These are phyloP conservation scores for Centrocercus urophasianus DNA, from an alignment of 2,113 vertebrate species.

Conservation along the genomic window DNA sequence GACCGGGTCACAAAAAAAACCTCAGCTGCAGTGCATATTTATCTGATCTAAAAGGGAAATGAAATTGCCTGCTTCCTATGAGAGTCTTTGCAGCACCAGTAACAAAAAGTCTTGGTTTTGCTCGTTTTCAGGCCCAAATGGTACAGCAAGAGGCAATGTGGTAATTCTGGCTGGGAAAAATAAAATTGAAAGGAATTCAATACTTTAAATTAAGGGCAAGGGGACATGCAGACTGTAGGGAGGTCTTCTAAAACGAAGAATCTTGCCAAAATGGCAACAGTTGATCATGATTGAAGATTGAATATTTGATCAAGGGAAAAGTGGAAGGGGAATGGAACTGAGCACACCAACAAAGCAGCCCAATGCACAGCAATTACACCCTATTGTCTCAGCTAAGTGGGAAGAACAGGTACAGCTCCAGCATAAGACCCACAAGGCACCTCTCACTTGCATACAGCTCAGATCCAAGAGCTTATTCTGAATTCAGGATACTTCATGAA, in stretches of 20 bases:
- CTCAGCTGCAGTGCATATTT: fast-evolving
- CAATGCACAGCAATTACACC: neutral
- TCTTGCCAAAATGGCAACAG: neutral
- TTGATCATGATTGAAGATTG: neutral
- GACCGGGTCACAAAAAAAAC: neutral
- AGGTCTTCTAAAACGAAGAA: neutral
- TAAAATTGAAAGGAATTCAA: neutral
- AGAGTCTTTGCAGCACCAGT: fast-evolving
- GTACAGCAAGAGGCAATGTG: neutral
- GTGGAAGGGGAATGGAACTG: neutral
- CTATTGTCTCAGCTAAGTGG: neutral
- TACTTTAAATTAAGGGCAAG: neutral
- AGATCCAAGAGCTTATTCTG: neutral
- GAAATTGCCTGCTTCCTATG: neutral
- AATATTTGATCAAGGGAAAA: neutral
- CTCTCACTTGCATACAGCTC: neutral
- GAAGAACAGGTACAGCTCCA: neutral
- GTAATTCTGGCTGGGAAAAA: neutral
- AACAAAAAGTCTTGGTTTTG: neutral
- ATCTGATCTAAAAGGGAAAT: neutral
- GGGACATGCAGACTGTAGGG: neutral
- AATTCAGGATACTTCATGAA: neutral
- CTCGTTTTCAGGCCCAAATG: neutral
- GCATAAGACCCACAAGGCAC: neutral
- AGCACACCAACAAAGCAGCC: neutral